phyloP scores from a whole-genome alignment of 2,797 vertebrate species.

The Discoglossus pictus region DNA sequence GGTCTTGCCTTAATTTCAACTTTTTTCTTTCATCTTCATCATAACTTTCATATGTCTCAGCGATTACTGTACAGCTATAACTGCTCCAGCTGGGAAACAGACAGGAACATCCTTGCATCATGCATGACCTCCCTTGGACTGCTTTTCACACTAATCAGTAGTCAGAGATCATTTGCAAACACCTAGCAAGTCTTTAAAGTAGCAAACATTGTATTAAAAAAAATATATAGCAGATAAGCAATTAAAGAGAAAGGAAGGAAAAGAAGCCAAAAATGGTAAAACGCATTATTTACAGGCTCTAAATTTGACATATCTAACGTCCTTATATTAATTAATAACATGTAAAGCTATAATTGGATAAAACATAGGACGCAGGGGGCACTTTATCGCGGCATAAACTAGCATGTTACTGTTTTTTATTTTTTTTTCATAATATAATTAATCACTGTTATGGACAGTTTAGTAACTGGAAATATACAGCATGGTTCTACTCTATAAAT shows the following conservation, averaged over 20 bases:
- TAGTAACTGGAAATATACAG: not conserved
- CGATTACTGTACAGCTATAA: not conserved
- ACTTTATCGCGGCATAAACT: not conserved
- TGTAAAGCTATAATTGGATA: not conserved
- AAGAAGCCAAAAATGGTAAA: too few species aligned
- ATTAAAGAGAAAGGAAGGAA: too few species aligned
- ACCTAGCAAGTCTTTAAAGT: slow-evolving; percentile 26
- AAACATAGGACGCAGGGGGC: slow-evolving; percentile 5
- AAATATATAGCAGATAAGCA: not conserved
- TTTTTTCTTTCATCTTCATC: not conserved
- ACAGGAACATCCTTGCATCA: rapidly evolving
- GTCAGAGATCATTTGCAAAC: slow-evolving; percentile 18
- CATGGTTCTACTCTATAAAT: too few species aligned
- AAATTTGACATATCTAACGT: too few species aligned
- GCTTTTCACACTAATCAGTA: slow-evolving; percentile 4
- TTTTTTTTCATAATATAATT: not conserved
- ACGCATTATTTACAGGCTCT: too few species aligned
- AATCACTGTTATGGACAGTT: not conserved
- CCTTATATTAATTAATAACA: too few species aligned
- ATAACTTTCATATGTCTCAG: not conserved
- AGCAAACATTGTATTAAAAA: not conserved
- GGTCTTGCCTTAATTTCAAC: not conserved
- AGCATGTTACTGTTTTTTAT: not conserved
- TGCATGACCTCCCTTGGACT: not conserved
- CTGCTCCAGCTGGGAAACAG: not conserved